A percentile compares a stretch with the other conserved stretches of the same genome.
Evolutionary conservation across 1,140 invertebrate species (phyloP).

Genomic region (Chlorops oryzae): DNA sequence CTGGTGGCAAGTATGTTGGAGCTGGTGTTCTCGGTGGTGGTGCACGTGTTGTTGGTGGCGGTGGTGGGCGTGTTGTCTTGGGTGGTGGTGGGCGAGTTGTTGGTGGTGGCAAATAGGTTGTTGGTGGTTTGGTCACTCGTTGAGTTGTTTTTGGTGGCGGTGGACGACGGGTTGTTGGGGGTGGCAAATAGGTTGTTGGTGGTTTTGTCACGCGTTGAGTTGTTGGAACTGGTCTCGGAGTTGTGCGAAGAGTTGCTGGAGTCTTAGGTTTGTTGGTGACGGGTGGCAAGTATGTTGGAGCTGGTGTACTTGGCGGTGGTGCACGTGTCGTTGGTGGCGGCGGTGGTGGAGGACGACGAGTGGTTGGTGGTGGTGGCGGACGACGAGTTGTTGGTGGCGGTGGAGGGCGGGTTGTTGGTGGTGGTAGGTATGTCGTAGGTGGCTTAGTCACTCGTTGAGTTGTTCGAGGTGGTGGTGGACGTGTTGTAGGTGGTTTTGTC

Average conservation of each 20-base stretch:
- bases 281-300: too few relatives aligned
- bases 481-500: background rate
- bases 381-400: slow-evolving; percentile 7
- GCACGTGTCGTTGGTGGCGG: slow-evolving; percentile 8
- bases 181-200: slow-evolving; percentile 12
- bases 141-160: slow-evolving; percentile 2
- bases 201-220: background rate
- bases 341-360: background rate
- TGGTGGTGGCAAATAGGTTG: background rate
- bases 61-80: too few relatives aligned
- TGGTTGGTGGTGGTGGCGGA: slow-evolving; percentile 7
- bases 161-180: background rate
- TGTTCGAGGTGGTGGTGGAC: background rate
- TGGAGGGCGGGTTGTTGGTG: background rate
- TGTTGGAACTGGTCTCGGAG: too few relatives aligned
- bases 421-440: background rate
- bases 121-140: background rate
- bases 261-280: too few relatives aligned
- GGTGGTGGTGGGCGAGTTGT: slow-evolving; percentile 10
- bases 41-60: slow-evolving; percentile 15
- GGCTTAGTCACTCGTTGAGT: background rate
- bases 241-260: too few relatives aligned
- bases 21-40: slow-evolving; percentile 6
- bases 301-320: background rate
- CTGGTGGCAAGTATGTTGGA: slow-evolving; percentile 19